A percentile compares a stretch with the other conserved stretches of the same genome.
These are phyloP conservation scores for Clamator glandarius DNA, from an alignment of 2,797 vertebrate species.

Conservation along the genomic window DNA sequence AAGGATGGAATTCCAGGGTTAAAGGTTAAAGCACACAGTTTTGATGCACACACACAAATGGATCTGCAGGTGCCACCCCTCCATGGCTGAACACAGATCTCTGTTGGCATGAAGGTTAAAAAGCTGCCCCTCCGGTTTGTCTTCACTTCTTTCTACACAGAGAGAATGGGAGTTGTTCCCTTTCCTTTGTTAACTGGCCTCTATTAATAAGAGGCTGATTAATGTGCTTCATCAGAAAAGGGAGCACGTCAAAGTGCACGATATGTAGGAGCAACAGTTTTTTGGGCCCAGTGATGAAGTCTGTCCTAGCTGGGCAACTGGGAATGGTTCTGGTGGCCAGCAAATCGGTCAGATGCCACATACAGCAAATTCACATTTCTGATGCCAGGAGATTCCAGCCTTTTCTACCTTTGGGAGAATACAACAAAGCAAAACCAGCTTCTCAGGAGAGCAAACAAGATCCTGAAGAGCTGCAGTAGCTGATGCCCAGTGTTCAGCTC, in stretches of 20 bases:
- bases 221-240: neutral
- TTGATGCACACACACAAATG: accelerated
- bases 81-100: neutral
- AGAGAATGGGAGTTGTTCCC: neutral
- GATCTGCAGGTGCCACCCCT: neutral
- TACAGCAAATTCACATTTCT: neutral
- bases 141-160: neutral
- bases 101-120: neutral
- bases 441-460: neutral
- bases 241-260: accelerated
- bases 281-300: neutral
- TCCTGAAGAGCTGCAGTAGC: neutral
- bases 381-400: neutral
- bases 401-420: neutral
- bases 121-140: neutral
- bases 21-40: neutral
- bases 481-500: neutral
- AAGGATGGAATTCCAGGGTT: neutral
- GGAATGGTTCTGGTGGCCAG: neutral
- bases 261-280: neutral
- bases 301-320: neutral
- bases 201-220: neutral
- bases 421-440: neutral
- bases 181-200: neutral
- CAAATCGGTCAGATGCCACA: neutral